A percentile compares a stretch with the other conserved stretches of the same genome.
These are phyloP conservation scores for Dryas iulia DNA, from an alignment of 1,140 invertebrate genomes.

Conservation along the genomic window DNA sequence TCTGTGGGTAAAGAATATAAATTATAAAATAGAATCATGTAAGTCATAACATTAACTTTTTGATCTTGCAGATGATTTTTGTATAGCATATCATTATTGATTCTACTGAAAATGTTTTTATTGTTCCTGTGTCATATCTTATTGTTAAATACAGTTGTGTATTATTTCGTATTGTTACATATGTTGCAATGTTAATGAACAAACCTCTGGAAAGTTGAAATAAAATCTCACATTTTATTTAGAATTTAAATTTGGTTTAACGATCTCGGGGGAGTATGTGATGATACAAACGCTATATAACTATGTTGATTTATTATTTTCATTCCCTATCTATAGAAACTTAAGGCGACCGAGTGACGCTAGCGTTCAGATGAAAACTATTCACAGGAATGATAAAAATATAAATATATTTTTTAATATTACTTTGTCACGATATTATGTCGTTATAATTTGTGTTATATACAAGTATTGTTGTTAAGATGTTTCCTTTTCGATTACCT, in stretches of 20 bases:
- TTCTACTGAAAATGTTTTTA: constrained; percentile 19
- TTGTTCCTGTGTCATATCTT: constrained; percentile 32
- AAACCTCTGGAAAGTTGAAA: too few relatives aligned
- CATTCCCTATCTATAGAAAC: too few relatives aligned
- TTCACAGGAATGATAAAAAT: constrained; percentile 26
- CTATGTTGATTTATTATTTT: too few relatives aligned
- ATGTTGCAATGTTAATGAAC: too few relatives aligned
- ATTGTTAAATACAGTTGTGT: neutral
- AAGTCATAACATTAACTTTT: constrained; percentile 48
- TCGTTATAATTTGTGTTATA: constrained; percentile 53
- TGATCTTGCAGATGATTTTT: constrained; percentile 44
- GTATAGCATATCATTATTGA: constrained; percentile 47
- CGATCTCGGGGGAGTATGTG: too few relatives aligned
- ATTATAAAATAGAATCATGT: constrained; percentile 40
- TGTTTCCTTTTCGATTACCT: constrained; percentile 44
- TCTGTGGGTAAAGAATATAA: constrained; percentile 38
- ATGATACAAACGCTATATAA: too few relatives aligned
- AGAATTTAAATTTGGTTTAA: too few relatives aligned
- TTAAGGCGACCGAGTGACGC: too few relatives aligned
- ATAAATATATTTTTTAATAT: constrained; percentile 29
- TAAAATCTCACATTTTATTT: too few relatives aligned
- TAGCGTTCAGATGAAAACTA: neutral
- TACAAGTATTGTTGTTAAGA: constrained; percentile 52
- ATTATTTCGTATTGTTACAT: too few relatives aligned
- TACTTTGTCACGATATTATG: constrained; percentile 35